A percentile compares a stretch with the other conserved stretches of the same genome.
Conservation (phyloP, 1,140 invertebrate species). For the Bombus breviceps region DNA sequence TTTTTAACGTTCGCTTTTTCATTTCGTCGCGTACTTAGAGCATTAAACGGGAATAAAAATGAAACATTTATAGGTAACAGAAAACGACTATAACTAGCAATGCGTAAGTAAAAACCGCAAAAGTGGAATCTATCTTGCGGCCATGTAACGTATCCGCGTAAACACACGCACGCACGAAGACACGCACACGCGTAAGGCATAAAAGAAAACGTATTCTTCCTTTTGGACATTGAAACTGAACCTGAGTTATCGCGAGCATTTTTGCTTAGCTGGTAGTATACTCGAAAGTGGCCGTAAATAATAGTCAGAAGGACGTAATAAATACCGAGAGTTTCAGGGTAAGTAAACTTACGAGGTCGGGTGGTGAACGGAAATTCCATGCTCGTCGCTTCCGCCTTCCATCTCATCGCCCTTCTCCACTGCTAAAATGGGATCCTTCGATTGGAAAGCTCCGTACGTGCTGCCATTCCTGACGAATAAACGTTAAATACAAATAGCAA, state of each 20-base stretch:
- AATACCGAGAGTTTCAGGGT: background rate
- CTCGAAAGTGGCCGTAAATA: background rate
- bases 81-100: background rate
- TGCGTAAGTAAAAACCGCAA: constrained; percentile 7
- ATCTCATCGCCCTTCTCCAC: constrained; percentile 75
- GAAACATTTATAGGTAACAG: background rate
- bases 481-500: background rate
- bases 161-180: background rate
- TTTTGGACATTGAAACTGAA: too few relatives aligned
- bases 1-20: background rate
- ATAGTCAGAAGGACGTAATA: background rate
- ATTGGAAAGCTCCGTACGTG: constrained; percentile 81
- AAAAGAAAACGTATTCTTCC: background rate
- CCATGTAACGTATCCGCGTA: background rate
- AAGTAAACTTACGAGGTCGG: constrained; percentile 83
- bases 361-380: constrained; percentile 80
- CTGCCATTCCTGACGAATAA: constrained; percentile 73
- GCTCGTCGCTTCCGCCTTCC: constrained; percentile 69
- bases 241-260: background rate
- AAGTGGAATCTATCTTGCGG: constrained; percentile 1
- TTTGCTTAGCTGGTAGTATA: background rate
- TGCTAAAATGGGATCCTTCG: constrained; percentile 82
- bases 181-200: background rate
- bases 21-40: background rate
- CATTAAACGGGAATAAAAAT: background rate